These are phyloP conservation scores for Melitaea athalia DNA, from an alignment of 2,888 invertebrate genomes.

Conservation along the genomic window DNA sequence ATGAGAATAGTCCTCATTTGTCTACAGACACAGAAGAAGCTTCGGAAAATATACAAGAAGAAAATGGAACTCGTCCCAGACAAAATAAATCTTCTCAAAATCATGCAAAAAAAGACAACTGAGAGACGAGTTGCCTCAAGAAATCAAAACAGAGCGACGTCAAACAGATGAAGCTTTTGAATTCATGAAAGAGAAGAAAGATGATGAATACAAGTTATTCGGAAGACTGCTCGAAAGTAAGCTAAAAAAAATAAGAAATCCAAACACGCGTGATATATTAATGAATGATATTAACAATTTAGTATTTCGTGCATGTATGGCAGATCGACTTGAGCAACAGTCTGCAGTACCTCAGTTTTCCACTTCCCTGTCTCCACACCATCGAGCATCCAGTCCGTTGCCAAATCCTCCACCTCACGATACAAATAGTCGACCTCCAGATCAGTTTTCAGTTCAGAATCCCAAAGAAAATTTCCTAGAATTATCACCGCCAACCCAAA, in stretches of 20 bases:
- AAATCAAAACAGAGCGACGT: conserved; percentile 13
- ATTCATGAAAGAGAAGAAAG: no score
- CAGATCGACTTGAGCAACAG: conserved; percentile 14
- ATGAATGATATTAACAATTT: conserved; percentile 18
- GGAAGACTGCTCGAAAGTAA: conserved; percentile 14
- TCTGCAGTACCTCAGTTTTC: conserved; percentile 11
- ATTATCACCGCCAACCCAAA: no score
- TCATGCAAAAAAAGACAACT: conserved; percentile 9
- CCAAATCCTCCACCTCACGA: background rate
- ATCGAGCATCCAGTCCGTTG: background rate
- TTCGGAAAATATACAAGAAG: conserved; percentile 11
- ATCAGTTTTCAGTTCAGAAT: no score
- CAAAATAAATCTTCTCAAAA: conserved; percentile 11
- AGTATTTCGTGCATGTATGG: conserved; percentile 12
- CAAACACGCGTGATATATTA: conserved; percentile 15
- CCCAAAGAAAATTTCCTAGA: no score
- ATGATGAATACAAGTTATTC: conserved; percentile 8
- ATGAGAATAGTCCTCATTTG: conserved; percentile 1
- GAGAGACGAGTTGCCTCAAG: conserved; percentile 13
- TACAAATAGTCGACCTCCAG: no score
- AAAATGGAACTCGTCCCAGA: conserved; percentile 13
- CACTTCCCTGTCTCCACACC: background rate
- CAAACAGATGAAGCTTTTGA: conserved; percentile 19
- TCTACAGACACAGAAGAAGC: background rate
- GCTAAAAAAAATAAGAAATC: conserved; percentile 18